Evolutionary conservation across 2,113 vertebrate species (phyloP), one percentile per base, ranked within the genome.

Genomic region (Phainopepla nitens): DNA sequence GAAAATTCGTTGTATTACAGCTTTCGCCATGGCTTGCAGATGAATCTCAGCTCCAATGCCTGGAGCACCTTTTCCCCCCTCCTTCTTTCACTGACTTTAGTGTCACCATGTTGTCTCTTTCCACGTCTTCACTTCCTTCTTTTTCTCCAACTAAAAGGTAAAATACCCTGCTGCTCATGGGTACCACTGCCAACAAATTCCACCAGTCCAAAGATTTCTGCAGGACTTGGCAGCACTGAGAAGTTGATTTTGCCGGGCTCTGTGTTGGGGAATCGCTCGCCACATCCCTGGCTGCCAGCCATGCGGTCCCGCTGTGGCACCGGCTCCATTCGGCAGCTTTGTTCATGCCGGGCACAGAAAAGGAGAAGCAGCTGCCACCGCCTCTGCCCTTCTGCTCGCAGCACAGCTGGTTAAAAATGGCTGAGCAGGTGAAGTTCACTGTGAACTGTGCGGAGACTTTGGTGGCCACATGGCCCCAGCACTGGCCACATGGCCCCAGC

Each of bases 241-340:
- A 31, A 39, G 2, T 25, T 60, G 27, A 60, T 25, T 60, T 60
- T 49, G 7, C 31, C 8, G 4, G 21, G 28, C 16, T 49, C 27
- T 2, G 1, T 31, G 27, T 39, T 1, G 9, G n/a, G 20, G 11
- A 24, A 19, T 19, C 9, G 3, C 20, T 60, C 0, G 2, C 20
- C 42, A 24, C 29, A 11, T 19, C 33, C 54, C 24, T 57, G 0
- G 1, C 14, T 0, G 2, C 14, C 41, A 58, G 25, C 22, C 33
- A 22, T 7, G 15, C 29, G 20, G 11, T 10, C 20, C 24, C 1
- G 0, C 51, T 1, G 0, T 1, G 8, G 25, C 1, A 3, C 71
- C 15, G 13, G 7, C 19, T 45, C 24, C 72, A 31, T 36, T 76
- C 27, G 24, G n/a, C 0, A 2, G 20, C 15, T 36, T 58, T 36